Base-by-base conservation (phyloP, 2,888 invertebrate species). In the Dorcus hopei region DNA sequence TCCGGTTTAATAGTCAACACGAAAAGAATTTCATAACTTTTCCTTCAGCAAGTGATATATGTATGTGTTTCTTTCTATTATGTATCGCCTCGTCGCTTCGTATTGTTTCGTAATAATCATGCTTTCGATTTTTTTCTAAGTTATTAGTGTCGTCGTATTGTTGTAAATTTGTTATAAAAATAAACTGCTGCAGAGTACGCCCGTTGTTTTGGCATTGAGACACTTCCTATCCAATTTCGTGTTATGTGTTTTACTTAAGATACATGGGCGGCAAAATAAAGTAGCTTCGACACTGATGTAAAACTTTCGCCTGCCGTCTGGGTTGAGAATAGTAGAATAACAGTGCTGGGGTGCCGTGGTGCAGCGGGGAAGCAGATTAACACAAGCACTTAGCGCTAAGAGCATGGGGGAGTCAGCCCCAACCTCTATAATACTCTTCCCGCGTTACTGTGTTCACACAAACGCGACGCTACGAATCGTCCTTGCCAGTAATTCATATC, bases 331-430 rank as follows among this genome's bases (percentile, higher is more conserved):
- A 66, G 66, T 67, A 40, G 65, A 69, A 68, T 69, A 69, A 70
- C 69, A 68, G 74, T 72, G 69, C 5, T 33, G 71, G 71, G 72
- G 73, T 72, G 72, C 73, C 71, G 75, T 75, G 65, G 64, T 58
- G 63, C 45, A 43, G 59, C 47, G 51, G 70, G 71, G 70, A 67
- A 67, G 68, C 67, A 71, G 73, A 72, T 73, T 72, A 72, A 73
- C 73, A 72, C 71, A 68, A 74, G 74, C 75, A 73, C 75, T 75
- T 74, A 75, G 74, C 72, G 71, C 72, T 74, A 74, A 75, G 74
- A 73, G 74, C 72, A 69, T 71, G 68, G 72, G 73, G 71, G 67
- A 67, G 62, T 54, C 62, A 55, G 54, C 62, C 63, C 65, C 45
- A 45, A 45, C 45, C 45, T 45, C 45, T 19, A 11, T 45, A 16